phyloP scores from a whole-genome alignment of 2,113 vertebrate species.

The Catharus fuscescens region DNA sequence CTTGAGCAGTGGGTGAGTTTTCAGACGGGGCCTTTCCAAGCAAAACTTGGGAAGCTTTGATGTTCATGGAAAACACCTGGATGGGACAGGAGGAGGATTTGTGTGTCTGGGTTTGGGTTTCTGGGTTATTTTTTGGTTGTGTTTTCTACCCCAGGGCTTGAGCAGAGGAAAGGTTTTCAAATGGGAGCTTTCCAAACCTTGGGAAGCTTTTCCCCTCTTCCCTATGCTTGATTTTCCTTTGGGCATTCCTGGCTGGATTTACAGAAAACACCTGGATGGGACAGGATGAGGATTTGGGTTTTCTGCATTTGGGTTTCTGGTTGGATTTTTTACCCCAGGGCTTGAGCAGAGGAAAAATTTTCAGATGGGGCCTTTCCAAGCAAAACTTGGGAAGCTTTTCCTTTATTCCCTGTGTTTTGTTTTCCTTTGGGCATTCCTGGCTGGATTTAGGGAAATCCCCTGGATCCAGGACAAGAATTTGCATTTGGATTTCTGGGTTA shows the following conservation, averaged over 20 bases:
- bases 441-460: no score
- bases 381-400: no score
- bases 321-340: background rate
- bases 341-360: background rate
- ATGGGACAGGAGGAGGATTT: background rate
- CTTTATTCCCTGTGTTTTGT: no score
- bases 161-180: background rate
- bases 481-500: background rate
- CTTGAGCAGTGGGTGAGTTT: background rate
- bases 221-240: accelerated
- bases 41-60: background rate
- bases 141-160: background rate
- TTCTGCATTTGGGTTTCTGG: background rate
- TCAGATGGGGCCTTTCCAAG: no score
- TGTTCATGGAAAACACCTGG: background rate
- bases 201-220: background rate
- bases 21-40: background rate
- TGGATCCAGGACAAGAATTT: no score
- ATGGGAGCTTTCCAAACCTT: background rate
- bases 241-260: background rate
- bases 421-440: no score
- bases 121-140: background rate
- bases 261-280: background rate
- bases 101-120: background rate
- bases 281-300: background rate